Base-by-base conservation (phyloP, 1,140 invertebrate species). In the Rhagoletis pomonella region DNA sequence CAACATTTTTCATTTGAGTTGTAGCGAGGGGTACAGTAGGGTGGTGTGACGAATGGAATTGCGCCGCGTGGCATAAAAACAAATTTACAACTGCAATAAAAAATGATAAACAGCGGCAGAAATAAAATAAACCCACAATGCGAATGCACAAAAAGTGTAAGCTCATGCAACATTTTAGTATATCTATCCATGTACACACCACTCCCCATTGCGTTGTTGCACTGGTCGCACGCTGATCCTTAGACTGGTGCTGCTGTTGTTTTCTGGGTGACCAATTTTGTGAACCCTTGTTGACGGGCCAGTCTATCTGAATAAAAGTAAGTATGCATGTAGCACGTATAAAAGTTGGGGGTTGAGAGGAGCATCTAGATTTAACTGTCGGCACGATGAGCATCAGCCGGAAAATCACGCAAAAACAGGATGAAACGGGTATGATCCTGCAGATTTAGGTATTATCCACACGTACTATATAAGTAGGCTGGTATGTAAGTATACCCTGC, bases 51-150 rank as follows among this genome's bases (percentile, higher is more conserved):
- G 47, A 55, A 58, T 67, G 64, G n/a, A 67, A 67, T 67, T 81
- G 73, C 73, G 17, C 50, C 55, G 47, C 73, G 73, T 81, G 73
- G 73, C 73, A 81, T 81, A 81, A 81, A 81, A 81, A 81, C 73
- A 81, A 81, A 81, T 81, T 81, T 81, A 81, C 73, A 81, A 55
- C 73, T 81, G 73, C 47, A 81, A 81, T 81, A 81, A 81, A 81
- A 81, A 55, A 81, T 81, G 73, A 81, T 81, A 81, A 81, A 81
- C 73, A 81, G 73, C 73, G n/a, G 7, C 47, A 81, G 73, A 81
- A 81, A 81, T 81, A 81, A 81, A 81, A 81, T 47, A 73, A 73
- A 47, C 67, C 39, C 67, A 73, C 42, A 73, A 44, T 73, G 42
- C 67, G 67, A 73, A 73, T 73, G 42, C 14, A 73, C 42, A 47